A percentile compares a stretch with the other conserved stretches of the same genome.
Conservation (phyloP, 2,113 vertebrate species). For the Nothocercus julius region DNA sequence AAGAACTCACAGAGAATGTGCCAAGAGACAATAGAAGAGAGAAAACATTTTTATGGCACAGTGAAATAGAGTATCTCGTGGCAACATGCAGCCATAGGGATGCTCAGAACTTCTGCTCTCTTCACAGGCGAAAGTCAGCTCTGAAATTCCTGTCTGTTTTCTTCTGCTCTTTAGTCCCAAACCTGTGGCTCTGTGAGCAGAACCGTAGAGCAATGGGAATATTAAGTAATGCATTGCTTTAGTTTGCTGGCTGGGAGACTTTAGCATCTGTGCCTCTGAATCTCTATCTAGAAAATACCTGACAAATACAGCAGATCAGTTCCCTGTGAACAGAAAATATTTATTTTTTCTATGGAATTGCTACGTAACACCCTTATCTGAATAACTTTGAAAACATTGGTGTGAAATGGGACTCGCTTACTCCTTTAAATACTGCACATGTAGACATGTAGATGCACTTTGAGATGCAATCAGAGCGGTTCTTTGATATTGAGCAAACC, state of each 20-base stretch:
- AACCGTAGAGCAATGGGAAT: neutral
- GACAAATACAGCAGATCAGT: neutral
- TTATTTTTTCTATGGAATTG: neutral
- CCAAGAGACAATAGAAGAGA: neutral
- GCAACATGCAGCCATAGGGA: neutral
- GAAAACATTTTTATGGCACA: neutral
- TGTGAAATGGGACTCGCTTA: neutral
- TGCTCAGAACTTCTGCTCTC: neutral
- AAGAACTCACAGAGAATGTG: neutral
- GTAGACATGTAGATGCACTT: neutral
- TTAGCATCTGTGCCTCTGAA: neutral
- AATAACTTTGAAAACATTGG: neutral
- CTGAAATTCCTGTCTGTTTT: neutral
- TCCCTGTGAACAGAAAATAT: neutral
- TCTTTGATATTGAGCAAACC: neutral
- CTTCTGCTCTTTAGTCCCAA: neutral
- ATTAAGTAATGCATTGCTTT: neutral
- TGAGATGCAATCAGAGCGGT: neutral
- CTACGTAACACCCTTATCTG: neutral
- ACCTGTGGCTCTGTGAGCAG: neutral
- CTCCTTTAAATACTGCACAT: neutral
- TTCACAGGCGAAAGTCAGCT: neutral
- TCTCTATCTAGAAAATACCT: conserved; percentile 12
- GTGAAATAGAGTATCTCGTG: neutral
- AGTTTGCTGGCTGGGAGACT: neutral